Evolutionary conservation across 2,888 invertebrate species (phyloP).

Genomic region (Orthosia gracilis): DNA sequence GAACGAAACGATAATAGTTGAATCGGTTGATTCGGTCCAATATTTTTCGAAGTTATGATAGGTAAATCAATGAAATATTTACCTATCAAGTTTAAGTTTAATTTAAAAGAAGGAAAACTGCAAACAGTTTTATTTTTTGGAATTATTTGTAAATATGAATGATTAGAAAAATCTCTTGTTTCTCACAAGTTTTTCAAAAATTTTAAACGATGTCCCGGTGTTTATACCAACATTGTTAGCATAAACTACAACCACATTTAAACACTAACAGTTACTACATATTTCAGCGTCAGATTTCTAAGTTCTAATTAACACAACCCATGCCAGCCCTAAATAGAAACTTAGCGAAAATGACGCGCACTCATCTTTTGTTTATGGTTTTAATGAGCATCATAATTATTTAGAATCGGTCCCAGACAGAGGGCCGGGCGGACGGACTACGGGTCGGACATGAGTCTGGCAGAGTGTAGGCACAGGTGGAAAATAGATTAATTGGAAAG

Average conservation of each 20-base stretch:
- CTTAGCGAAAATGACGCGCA: conserved; percentile 72
- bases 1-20: too few relatives aligned
- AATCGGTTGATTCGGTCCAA: too few relatives aligned
- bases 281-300: background rate
- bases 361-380: conserved; percentile 76
- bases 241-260: background rate
- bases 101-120: background rate
- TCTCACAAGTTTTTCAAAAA: too few relatives aligned
- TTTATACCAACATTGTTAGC: background rate
- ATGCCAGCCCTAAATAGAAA: conserved; percentile 46
- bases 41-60: too few relatives aligned
- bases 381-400: conserved; percentile 74
- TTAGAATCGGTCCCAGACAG: conserved; percentile 40
- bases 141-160: too few relatives aligned
- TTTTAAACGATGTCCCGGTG: background rate
- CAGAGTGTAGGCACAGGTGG: background rate
- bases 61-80: background rate
- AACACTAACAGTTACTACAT: background rate
- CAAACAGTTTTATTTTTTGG: background rate
- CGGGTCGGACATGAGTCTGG: background rate
- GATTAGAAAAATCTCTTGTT: background rate
- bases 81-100: background rate
- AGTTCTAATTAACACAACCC: conserved; percentile 7
- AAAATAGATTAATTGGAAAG: background rate
- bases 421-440: conserved; percentile 11